These are phyloP conservation scores for Anguilla pacifica DNA, from an alignment of 2,797 vertebrate genomes.

Conservation along the genomic window DNA sequence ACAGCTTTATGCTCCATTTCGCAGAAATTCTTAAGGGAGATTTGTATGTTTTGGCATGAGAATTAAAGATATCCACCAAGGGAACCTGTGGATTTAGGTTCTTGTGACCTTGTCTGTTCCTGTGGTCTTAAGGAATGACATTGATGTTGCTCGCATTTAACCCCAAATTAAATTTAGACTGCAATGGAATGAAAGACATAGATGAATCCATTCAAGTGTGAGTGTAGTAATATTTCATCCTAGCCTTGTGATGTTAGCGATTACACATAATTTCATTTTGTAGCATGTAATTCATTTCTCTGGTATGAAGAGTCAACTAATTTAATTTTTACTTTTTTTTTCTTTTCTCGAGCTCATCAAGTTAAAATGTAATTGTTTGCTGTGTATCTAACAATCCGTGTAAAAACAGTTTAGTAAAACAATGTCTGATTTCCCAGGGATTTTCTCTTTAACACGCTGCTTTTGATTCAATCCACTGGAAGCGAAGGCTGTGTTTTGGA, in stretches of 20 bases:
- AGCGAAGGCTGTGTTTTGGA: constrained; percentile 58
- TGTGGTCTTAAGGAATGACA: neutral
- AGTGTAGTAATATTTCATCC: neutral
- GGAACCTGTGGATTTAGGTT: neutral
- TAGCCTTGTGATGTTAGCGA: neutral
- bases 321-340: neutral
- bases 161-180: neutral
- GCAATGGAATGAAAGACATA: neutral
- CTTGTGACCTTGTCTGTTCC: neutral
- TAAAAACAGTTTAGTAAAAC: neutral
- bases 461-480: neutral
- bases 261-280: neutral
- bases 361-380: neutral
- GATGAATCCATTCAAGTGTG: neutral
- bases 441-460: neutral
- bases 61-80: neutral
- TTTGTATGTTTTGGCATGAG: neutral
- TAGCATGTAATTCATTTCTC: neutral
- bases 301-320: neutral
- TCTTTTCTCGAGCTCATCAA: neutral
- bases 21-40: neutral
- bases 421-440: neutral
- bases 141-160: neutral
- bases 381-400: neutral
- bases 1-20: neutral